A percentile compares a stretch with the other conserved stretches of the same genome.
phyloP scores from a whole-genome alignment of 1,140 invertebrate genomes.

The Brachystomella parvula region DNA sequence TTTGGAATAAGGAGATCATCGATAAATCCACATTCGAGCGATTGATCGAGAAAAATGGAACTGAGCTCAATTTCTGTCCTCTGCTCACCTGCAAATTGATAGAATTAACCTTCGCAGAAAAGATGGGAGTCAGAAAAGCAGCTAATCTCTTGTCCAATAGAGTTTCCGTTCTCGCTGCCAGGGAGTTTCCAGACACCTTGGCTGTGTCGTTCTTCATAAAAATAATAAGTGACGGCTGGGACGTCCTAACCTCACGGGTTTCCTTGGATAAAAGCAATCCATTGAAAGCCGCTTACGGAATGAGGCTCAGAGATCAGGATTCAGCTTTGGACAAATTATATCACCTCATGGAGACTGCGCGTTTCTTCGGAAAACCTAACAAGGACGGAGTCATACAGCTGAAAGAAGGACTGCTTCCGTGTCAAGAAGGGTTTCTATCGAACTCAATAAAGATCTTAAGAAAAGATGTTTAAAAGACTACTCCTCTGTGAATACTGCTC shows the following conservation, averaged over 20 bases:
- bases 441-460: no score
- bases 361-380: neutral
- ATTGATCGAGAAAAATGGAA: slow-evolving; percentile 19
- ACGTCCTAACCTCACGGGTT: slow-evolving; percentile 29
- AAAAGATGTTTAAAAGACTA: no score
- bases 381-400: neutral
- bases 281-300: slow-evolving; percentile 19
- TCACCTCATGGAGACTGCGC: neutral
- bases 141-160: slow-evolving; percentile 20
- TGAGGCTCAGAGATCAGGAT: slow-evolving; percentile 10
- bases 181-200: slow-evolving; percentile 7
- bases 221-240: slow-evolving; percentile 31
- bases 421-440: slow-evolving; percentile 26
- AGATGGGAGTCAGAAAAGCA: slow-evolving; percentile 28
- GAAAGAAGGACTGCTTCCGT: slow-evolving; percentile 21
- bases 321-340: slow-evolving; percentile 8
- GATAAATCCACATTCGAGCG: slow-evolving; percentile 28
- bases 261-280: slow-evolving; percentile 4
- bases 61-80: slow-evolving; percentile 29
- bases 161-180: slow-evolving; percentile 19
- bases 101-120: slow-evolving; percentile 12
- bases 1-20: slow-evolving; percentile 9
- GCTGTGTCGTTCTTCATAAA: slow-evolving; percentile 21
- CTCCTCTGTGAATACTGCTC: no score
- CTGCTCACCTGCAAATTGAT: slow-evolving; percentile 15